Evolutionary conservation across 1,140 invertebrate species (phyloP).

Genomic region (Micrasema minimum): DNA sequence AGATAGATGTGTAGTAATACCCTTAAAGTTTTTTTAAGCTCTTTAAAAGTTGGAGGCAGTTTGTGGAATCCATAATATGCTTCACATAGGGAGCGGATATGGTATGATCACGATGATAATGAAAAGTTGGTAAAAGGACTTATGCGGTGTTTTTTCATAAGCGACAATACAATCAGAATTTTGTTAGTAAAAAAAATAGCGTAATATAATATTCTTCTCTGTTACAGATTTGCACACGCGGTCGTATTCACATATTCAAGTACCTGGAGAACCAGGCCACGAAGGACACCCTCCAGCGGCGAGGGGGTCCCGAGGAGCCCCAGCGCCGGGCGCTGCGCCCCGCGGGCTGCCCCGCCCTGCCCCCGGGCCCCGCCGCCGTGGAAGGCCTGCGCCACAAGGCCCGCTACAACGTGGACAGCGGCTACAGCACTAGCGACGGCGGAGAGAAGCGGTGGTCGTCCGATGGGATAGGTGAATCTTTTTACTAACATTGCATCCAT

Average conservation of each 20-base stretch:
- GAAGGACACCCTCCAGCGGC: constrained; percentile 70
- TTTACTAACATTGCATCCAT: no score
- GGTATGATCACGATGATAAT: no score
- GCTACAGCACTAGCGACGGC: constrained; percentile 85
- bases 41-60: no score
- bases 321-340: constrained; percentile 41
- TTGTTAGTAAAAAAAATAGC: no score
- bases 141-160: no score
- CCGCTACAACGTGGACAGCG: constrained; percentile 86
- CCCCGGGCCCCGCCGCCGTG: constrained; percentile 33
- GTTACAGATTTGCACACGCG: constrained; percentile 87
- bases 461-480: constrained; percentile 70
- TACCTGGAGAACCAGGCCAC: constrained; percentile 89
- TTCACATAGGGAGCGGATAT: no score
- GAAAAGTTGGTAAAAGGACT: no score
- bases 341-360: neutral
- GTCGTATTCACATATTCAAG: constrained; percentile 94
- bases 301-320: constrained; percentile 54
- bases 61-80: no score
- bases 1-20: no score
- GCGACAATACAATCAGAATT: no score
- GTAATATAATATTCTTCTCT: no score
- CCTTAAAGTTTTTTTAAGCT: no score
- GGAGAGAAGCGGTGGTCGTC: constrained; percentile 89
- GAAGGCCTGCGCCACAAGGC: constrained; percentile 68